A percentile compares a stretch with the other conserved stretches of the same genome.
phyloP scores from a whole-genome alignment of 2,888 invertebrate species.

The Limnephilus auricula region DNA sequence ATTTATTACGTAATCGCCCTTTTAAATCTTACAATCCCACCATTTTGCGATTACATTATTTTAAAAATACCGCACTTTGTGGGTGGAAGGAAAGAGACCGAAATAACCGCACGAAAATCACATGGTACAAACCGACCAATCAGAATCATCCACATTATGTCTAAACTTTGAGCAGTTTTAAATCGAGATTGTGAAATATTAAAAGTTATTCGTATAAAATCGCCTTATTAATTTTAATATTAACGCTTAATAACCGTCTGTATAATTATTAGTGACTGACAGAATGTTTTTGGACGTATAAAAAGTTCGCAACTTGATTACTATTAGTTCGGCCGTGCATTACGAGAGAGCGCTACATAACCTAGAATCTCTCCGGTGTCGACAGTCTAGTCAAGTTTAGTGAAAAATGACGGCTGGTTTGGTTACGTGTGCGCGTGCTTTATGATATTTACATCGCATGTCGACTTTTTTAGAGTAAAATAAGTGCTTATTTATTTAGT shows the following conservation, averaged over 20 bases:
- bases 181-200: conserved; percentile 67
- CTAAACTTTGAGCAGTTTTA: conserved; percentile 67
- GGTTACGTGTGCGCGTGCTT: conserved; percentile 78
- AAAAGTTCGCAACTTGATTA: conserved; percentile 69
- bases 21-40: conserved; percentile 41
- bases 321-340: conserved; percentile 53
- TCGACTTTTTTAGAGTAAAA: conserved; percentile 53
- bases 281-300: conserved; percentile 20
- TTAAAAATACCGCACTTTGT: conserved; percentile 80
- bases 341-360: conserved; percentile 66
- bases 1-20: conserved; percentile 45
- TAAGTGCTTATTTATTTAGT: conserved; percentile 62
- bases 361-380: conserved; percentile 48
- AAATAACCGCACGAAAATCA: conserved; percentile 75
- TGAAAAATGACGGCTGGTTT: conserved; percentile 78
- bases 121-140: conserved; percentile 77
- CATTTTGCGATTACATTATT: conserved; percentile 66
- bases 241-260: background rate
- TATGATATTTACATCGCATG: conserved; percentile 76
- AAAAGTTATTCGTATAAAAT: conserved; percentile 55
- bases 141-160: conserved; percentile 76
- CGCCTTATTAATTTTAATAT: conserved; percentile 57
- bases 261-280: conserved; percentile 20
- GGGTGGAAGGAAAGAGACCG: conserved; percentile 74
- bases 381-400: conserved; percentile 70